Conservation (phyloP, 2,888 invertebrate genomes). For the Tinea pellionella region DNA sequence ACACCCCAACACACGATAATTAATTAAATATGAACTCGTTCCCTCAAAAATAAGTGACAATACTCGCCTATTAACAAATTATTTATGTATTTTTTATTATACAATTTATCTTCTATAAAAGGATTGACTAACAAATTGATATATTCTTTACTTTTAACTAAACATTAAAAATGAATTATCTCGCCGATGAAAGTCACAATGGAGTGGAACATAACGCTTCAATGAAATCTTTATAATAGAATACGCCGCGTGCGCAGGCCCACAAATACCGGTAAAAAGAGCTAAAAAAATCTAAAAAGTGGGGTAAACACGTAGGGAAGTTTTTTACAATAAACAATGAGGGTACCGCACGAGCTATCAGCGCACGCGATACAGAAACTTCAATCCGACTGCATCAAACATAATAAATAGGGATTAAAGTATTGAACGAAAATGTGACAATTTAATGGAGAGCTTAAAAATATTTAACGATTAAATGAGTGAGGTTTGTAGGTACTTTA, state of each 20-base stretch:
- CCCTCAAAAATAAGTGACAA: too few relatives aligned
- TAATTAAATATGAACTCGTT: too few relatives aligned
- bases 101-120: not conserved
- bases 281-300: slow-evolving; percentile 62
- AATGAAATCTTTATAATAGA: slow-evolving; percentile 47
- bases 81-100: not conserved
- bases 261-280: slow-evolving; percentile 55
- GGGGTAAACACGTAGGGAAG: slow-evolving; percentile 63
- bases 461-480: too few relatives aligned
- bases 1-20: too few relatives aligned
- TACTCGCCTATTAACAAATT: too few relatives aligned
- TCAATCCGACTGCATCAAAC: slow-evolving; percentile 33
- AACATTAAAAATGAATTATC: slow-evolving; percentile 60
- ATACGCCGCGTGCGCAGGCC: slow-evolving; percentile 53
- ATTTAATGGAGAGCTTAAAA: too few relatives aligned
- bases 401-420: not conserved
- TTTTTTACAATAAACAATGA: slow-evolving; percentile 50
- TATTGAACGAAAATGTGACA: not conserved
- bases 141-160: slow-evolving; percentile 37
- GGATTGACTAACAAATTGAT: not conserved
- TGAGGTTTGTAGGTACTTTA: too few relatives aligned
- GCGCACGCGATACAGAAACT: not conserved
- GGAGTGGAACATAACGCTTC: slow-evolving; percentile 41
- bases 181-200: slow-evolving; percentile 46
- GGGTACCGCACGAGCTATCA: slow-evolving; percentile 48